Evolutionary conservation across 2,797 vertebrate species (phyloP), one percentile per base, ranked within the genome.

Genomic region (Leucoraja ocellata): DNA sequence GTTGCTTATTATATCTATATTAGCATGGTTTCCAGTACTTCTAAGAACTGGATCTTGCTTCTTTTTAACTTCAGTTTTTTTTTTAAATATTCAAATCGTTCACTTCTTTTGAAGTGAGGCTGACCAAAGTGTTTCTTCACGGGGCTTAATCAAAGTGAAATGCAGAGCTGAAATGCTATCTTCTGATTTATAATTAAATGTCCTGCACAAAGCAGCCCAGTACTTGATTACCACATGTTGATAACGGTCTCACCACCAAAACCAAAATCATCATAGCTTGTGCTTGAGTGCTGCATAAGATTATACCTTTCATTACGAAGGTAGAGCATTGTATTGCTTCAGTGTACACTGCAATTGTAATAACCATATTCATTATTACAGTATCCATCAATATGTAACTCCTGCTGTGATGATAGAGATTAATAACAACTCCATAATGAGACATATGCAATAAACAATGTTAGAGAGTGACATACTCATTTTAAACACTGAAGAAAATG

Each of bases 401-500:
- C 84, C 84, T 88, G 36, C 84, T 68, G 84, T 8, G 84, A 88
- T 88, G 61, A 88, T 88, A 32, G 10, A 36, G 84, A 88, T 88
- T 88, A 88, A 88, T 88, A 88, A 88, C 61, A 65, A 88, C 6
- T 88, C 84, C 63, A 88, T 68, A 68, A 88, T 88, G 61, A 68
- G 84, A 32, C 84, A 36, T 68, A 10, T 8, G 2, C 61, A 88
- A 88, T 88, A 88, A 88, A 88, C 84, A 68, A 21, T 88, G 84
- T 36, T 88, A 88, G 36, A 18, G n/a, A 88, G n/a, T 68, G 61
- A 21, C 61, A 65, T 68, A 88, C 32, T 88, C n/a, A 88, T 88
- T 88, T 88, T 36, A 21, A 88, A 88, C 16, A 88, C 68, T 88
- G 61, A 77, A 94, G 94, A 94, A 96, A 94, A 76, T 90, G 93